These are phyloP conservation scores for Orius insidiosus DNA, from an alignment of 1,140 invertebrate genomes.

Conservation along the genomic window DNA sequence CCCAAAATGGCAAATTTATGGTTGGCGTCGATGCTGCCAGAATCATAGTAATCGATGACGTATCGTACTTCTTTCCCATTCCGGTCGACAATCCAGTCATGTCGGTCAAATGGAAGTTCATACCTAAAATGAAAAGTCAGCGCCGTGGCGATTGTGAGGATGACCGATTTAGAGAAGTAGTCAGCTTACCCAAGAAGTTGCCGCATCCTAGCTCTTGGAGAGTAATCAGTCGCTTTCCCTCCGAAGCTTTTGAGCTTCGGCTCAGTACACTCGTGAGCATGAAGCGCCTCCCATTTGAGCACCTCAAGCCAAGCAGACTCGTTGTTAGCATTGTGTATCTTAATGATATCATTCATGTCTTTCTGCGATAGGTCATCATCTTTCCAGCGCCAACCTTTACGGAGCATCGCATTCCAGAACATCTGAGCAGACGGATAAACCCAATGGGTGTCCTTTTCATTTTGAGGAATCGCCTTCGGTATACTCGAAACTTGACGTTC, in stretches of 20 bases:
- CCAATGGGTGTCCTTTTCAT: conserved; percentile 63
- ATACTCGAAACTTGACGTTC: conserved; percentile 78
- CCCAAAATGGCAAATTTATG: conserved; percentile 80
- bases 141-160: no score
- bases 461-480: conserved; percentile 68
- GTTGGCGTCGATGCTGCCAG: conserved; percentile 63
- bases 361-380: conserved; percentile 69
- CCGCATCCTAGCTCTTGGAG: conserved; percentile 81
- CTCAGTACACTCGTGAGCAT: conserved; percentile 64
- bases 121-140: no score
- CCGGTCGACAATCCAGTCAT: conserved; percentile 98
- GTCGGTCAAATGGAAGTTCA: conserved; percentile 95
- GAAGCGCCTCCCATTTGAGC: conserved; percentile 95
- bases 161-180: no score
- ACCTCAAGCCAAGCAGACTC: conserved; percentile 49
- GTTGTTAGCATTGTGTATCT: conserved; percentile 98
- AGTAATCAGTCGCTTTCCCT: conserved; percentile 87
- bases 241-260: conserved; percentile 89
- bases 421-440: conserved; percentile 96
- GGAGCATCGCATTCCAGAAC: conserved; percentile 99
- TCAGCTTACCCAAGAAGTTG: conserved; percentile 52
- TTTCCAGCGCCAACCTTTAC: conserved; percentile 98
- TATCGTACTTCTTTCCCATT: conserved; percentile 94
- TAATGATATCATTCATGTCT: conserved; percentile 95
- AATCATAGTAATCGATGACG: conserved; percentile 98